These are phyloP conservation scores for Maconellicoccus hirsutus DNA, from an alignment of 1,140 invertebrate species.

Conservation along the genomic window DNA sequence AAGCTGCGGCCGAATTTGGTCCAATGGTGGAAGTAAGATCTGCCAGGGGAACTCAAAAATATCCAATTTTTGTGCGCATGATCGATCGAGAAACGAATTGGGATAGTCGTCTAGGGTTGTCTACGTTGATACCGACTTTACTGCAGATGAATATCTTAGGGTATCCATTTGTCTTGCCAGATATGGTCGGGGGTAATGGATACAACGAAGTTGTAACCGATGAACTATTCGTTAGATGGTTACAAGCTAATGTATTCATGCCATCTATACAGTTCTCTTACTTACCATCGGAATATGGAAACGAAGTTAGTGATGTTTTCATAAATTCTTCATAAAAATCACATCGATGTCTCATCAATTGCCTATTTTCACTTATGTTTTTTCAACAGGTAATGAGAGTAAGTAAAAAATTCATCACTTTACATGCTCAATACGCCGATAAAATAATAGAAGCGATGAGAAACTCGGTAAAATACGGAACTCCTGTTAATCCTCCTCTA, in stretches of 20 bases:
- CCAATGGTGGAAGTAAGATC: conserved; percentile 31
- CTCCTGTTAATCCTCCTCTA: conserved; percentile 68
- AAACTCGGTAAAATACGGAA: conserved; percentile 46
- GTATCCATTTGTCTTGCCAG: conserved; percentile 73
- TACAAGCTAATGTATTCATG: conserved; percentile 76
- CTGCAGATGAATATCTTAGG: conserved; percentile 71
- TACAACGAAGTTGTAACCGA: conserved; percentile 46
- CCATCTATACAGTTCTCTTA: conserved; percentile 79
- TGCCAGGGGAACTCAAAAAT: conserved; percentile 53
- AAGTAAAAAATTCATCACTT: conserved; percentile 46
- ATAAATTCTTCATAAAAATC: too few species aligned
- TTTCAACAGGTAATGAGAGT: conserved; percentile 45
- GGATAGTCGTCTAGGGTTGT: conserved; percentile 63
- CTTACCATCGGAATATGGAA: conserved; percentile 74
- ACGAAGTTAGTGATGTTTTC: conserved; percentile 38
- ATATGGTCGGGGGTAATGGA: conserved; percentile 86
- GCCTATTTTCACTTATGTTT: conserved; percentile 7
- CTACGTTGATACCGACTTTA: conserved; percentile 65
- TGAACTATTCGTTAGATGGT: conserved; percentile 82
- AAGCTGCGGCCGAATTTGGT: conserved; percentile 27
- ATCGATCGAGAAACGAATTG: conserved; percentile 73
- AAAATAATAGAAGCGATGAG: conserved; percentile 49
- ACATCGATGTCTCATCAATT: too few species aligned
- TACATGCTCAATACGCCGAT: conserved; percentile 54
- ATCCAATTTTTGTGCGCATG: conserved; percentile 77